phyloP scores from a whole-genome alignment of 2,888 invertebrate genomes.

The Hecatera dysodea region DNA sequence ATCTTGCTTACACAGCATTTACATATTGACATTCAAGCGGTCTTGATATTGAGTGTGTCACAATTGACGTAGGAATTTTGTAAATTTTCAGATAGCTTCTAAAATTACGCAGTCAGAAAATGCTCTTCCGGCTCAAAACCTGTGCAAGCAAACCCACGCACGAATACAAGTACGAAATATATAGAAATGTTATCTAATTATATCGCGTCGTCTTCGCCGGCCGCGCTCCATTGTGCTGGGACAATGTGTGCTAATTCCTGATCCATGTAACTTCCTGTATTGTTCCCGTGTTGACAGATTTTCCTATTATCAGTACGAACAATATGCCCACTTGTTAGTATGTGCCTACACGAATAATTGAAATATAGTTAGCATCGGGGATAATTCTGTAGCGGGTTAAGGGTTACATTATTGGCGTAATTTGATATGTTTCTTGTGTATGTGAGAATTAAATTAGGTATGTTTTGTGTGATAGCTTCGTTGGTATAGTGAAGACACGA shows the following conservation, averaged over 20 bases:
- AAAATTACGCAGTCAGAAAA: not conserved
- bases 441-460: conserved; percentile 1
- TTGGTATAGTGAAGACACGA: no score
- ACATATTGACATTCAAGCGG: not conserved
- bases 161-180: conserved; percentile 38
- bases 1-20: no score
- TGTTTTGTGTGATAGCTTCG: not conserved
- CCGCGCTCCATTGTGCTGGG: conserved; percentile 79
- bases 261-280: conserved; percentile 89
- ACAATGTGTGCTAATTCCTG: conserved; percentile 90
- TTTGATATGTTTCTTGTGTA: conserved; percentile 12
- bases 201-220: conserved; percentile 71
- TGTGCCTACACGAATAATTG: conserved; percentile 70
- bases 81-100: not conserved
- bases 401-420: conserved; percentile 21
- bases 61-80: not conserved
- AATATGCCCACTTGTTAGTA: conserved; percentile 75
- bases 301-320: conserved; percentile 87
- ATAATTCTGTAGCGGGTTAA: conserved; percentile 35
- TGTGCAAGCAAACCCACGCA: not conserved
- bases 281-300: conserved; percentile 90
- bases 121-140: not conserved
- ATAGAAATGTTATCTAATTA: conserved; percentile 82
- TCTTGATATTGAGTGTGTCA: not conserved
- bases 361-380: conserved; percentile 53